A percentile compares a stretch with the other conserved stretches of the same genome.
phyloP scores from a whole-genome alignment of 2,888 invertebrate genomes.

The Adela reaumurella region DNA sequence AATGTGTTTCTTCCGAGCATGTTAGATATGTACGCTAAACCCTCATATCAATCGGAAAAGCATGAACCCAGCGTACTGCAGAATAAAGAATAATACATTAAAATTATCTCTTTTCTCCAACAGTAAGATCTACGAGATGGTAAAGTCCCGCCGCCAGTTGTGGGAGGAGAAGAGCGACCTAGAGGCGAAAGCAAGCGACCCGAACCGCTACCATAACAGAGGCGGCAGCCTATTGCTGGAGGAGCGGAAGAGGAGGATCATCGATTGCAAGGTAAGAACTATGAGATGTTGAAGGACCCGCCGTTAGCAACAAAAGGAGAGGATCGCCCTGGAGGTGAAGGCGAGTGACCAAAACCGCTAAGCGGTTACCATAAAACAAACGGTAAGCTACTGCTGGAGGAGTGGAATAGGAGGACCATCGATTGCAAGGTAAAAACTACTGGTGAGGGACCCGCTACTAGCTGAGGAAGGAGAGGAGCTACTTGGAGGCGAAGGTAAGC shows the following conservation, averaged over 20 bases:
- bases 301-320: too few species aligned
- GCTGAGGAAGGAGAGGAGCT: conserved; percentile 72
- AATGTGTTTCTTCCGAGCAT: too few species aligned
- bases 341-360: too few species aligned
- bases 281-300: too few species aligned
- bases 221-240: conserved; percentile 83
- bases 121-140: conserved; percentile 62
- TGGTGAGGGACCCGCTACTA: conserved; percentile 61
- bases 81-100: background rate
- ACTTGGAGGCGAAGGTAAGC: conserved; percentile 70
- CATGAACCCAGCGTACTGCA: background rate
- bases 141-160: conserved; percentile 63
- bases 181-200: conserved; percentile 73
- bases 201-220: conserved; percentile 80
- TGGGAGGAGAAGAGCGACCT: conserved; percentile 75
- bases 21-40: too few species aligned
- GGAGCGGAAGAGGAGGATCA: conserved; percentile 80
- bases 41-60: too few species aligned
- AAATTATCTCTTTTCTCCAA: conserved; percentile 2
- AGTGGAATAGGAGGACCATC: too few species aligned
- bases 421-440: too few species aligned
- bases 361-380: too few species aligned
- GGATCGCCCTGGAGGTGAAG: conserved; percentile 67
- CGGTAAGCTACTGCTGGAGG: too few species aligned
- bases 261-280: conserved; percentile 54